phyloP scores from a whole-genome alignment of 2,797 vertebrate species.

The Cyclopterus lumpus region DNA sequence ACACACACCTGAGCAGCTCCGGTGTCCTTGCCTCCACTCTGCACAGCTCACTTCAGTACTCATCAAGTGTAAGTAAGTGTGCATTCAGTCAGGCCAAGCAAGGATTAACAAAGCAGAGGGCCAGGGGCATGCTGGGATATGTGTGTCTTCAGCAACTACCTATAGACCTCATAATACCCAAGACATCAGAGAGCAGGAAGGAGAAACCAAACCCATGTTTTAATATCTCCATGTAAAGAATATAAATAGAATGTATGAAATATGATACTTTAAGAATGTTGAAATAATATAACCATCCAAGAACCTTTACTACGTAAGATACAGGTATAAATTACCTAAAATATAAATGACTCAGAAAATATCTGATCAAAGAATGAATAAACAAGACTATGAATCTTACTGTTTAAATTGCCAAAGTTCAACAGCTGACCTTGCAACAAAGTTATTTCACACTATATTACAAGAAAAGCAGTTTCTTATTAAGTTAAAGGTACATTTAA shows the following conservation, averaged over 20 bases:
- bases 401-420: not conserved
- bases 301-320: not conserved
- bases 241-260: not conserved
- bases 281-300: not conserved
- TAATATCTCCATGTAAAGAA: not conserved
- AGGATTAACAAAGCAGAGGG: constrained; percentile 43
- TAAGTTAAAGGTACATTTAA: not conserved
- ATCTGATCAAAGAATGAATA: not conserved
- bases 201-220: not conserved
- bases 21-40: constrained; percentile 52
- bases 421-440: not conserved
- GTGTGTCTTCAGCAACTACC: constrained; percentile 14
- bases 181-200: not conserved
- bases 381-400: too few species aligned
- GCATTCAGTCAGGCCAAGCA: constrained; percentile 50
- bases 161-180: not conserved
- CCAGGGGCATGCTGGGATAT: not conserved
- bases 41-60: constrained; percentile 46
- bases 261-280: not conserved
- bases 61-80: constrained; percentile 55
- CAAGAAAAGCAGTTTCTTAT: not conserved
- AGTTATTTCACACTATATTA: not conserved
- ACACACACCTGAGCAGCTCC: constrained; percentile 62
- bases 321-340: not conserved
- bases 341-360: not conserved